Base-by-base conservation (phyloP, 1,140 invertebrate species). In the Pantala flavescens region DNA sequence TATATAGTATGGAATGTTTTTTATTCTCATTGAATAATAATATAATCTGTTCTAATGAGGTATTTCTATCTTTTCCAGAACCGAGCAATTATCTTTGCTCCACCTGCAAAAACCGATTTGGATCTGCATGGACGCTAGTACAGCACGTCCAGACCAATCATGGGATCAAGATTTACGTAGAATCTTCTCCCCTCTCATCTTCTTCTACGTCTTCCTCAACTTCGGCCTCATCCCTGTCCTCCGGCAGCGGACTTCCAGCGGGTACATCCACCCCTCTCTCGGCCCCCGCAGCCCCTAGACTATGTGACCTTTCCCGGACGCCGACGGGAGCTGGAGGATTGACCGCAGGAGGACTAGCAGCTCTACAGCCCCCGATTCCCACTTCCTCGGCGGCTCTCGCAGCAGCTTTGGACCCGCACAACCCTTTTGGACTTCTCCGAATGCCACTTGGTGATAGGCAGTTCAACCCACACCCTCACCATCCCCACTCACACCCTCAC, bases 141-240 rank as follows among this genome's bases (percentile, higher is more conserved):
- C 95, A 98, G 82, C 97, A 98, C 81, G 95, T 93, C 21, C 96
- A 98, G 83, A 92, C 92, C 77, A 89, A 91, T 71, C 96, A 98
- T 82, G 96, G 96, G 23, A 90, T 97, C 75, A 93, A 96, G 81
- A 94, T 98, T 78, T 98, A 97, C 84, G 87, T 92, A 28, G 91
- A 94, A 76, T 83, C 85, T 49, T 84, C 86, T 74, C 85, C 87
- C 12, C 77, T 78, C 11, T 70, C 81, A 79, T 77, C 83, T n/a
- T 79, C 84, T n/a, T 84, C 83, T 43, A 83, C 84, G 0, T 75
- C 85, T 23, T 81, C 82, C 11, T 81, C 81, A 7, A 70, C 43
- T 21, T 49, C 77, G 49, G 83, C 84, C 55, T 80, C 83, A 24
- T 82, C 84, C 0, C 79, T 84, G 0, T 89, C 74, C 16, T 63